phyloP scores from a whole-genome alignment of 2,797 vertebrate species.

The Sebastes minor region DNA sequence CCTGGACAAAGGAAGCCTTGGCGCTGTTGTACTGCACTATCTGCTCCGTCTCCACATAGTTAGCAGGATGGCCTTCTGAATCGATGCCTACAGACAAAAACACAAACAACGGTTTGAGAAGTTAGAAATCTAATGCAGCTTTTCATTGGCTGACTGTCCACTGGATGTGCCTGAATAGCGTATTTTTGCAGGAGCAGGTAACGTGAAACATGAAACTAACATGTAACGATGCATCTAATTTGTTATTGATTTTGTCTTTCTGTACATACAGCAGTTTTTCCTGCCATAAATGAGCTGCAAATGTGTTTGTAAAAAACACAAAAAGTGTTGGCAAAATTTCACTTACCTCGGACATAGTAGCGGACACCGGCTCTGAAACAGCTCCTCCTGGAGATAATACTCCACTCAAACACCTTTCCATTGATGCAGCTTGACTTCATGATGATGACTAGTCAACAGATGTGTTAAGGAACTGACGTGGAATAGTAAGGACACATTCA shows the following conservation, averaged over 20 bases:
- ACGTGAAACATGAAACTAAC: neutral
- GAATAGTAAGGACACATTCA: neutral
- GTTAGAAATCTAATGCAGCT: neutral
- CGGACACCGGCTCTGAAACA: conserved; percentile 96
- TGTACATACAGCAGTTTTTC: neutral
- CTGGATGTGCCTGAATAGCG: neutral
- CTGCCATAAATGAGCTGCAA: neutral
- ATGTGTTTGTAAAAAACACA: neutral
- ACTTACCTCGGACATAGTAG: conserved; percentile 94
- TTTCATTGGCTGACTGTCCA: neutral
- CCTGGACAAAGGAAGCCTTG: conserved; percentile 94
- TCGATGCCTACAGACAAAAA: conserved; percentile 87
- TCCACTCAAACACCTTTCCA: conserved; percentile 94
- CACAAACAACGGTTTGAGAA: neutral
- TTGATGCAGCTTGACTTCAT: conserved; percentile 93
- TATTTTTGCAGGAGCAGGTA: neutral
- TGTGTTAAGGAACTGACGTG: conserved; percentile 54
- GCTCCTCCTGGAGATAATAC: conserved; percentile 93
- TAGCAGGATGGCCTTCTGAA: conserved; percentile 96
- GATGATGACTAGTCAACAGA: conserved; percentile 81
- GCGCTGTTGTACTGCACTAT: conserved; percentile 89
- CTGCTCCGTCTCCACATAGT: conserved; percentile 97
- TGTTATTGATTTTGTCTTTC: neutral
- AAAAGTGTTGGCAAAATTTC: neutral
- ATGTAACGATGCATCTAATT: neutral